phyloP scores from a whole-genome alignment of 1,140 invertebrate genomes.

The Eriosoma lanigerum region DNA sequence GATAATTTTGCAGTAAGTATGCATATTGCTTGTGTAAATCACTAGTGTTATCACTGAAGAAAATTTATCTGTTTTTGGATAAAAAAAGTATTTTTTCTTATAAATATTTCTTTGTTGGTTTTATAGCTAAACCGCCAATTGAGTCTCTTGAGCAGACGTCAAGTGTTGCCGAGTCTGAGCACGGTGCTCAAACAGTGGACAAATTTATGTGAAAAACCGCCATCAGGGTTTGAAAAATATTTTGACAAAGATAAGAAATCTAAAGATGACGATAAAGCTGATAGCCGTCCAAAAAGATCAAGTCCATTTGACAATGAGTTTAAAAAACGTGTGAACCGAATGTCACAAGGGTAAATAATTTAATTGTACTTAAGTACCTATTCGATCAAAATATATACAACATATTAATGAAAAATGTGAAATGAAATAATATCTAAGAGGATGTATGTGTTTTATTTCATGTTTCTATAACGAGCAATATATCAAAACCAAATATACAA shows the following conservation, averaged over 20 bases:
- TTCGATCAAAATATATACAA: too few relatives aligned
- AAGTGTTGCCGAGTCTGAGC: constrained; percentile 22
- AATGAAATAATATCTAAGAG: too few relatives aligned
- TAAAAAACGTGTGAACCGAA: constrained; percentile 56
- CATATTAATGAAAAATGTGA: too few relatives aligned
- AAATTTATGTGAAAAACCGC: constrained; percentile 70
- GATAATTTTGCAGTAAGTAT: constrained; percentile 53
- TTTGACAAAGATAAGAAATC: constrained; percentile 67
- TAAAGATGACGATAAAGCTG: constrained; percentile 51
- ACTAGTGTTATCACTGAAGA: neutral
- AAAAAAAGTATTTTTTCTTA: neutral
- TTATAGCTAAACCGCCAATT: constrained; percentile 13
- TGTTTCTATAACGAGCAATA: too few relatives aligned
- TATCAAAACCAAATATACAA: too few relatives aligned
- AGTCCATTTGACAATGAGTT: constrained; percentile 58
- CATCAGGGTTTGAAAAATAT: constrained; percentile 92
- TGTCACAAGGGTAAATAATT: constrained; percentile 23
- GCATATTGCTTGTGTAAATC: too few relatives aligned
- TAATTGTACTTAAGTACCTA: too few relatives aligned
- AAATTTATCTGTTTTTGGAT: neutral
- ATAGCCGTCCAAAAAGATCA: constrained; percentile 51
- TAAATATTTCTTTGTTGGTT: neutral
- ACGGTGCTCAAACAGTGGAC: constrained; percentile 62
- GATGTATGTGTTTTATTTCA: too few relatives aligned
- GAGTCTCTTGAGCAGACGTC: constrained; percentile 32